A percentile compares a stretch with the other conserved stretches of the same genome.
Conservation (phyloP, 2,888 invertebrate genomes). For the Macrosoma leucophasiata region DNA sequence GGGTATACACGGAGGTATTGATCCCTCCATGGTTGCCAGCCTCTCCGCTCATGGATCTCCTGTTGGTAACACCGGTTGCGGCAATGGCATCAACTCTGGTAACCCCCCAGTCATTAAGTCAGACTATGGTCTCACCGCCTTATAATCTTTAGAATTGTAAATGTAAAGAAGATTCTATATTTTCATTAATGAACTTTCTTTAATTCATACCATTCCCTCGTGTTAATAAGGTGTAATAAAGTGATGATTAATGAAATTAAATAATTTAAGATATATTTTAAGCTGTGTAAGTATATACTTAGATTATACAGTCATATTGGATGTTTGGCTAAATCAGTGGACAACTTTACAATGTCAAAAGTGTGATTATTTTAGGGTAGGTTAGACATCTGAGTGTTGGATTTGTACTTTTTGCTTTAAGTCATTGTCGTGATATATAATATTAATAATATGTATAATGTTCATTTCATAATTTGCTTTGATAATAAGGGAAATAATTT, state of each 20-base stretch:
- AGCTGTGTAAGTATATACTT: slow-evolving; percentile 61
- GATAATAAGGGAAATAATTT: no score
- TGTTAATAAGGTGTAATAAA: slow-evolving; percentile 67
- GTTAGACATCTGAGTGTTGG: slow-evolving; percentile 55
- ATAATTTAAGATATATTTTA: slow-evolving; percentile 51
- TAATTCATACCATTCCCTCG: slow-evolving; percentile 69
- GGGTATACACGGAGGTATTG: slow-evolving; percentile 65
- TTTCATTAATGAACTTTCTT: slow-evolving; percentile 60
- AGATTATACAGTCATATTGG: slow-evolving; percentile 64
- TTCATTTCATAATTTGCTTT: no score
- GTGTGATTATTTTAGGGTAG: slow-evolving; percentile 74
- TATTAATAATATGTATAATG: no score
- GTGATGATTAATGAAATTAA: slow-evolving; percentile 53
- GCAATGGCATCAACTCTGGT: slow-evolving; percentile 53
- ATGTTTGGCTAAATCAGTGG: slow-evolving; percentile 67
- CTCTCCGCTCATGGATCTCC: slow-evolving; percentile 74
- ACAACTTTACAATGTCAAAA: slow-evolving; percentile 75
- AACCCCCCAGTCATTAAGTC: slow-evolving; percentile 83
- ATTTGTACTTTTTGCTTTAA: slow-evolving; percentile 57
- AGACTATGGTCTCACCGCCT: slow-evolving; percentile 90
- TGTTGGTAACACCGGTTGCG: slow-evolving; percentile 66
- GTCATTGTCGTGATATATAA: slow-evolving; percentile 53
- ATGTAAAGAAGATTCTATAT: slow-evolving; percentile 65
- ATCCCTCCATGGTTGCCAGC: slow-evolving; percentile 66
- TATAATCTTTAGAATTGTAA: slow-evolving; percentile 69